These are phyloP conservation scores for Daubentonia madagascariensis DNA, from an alignment of 2,113 vertebrate genomes.

Conservation along the genomic window DNA sequence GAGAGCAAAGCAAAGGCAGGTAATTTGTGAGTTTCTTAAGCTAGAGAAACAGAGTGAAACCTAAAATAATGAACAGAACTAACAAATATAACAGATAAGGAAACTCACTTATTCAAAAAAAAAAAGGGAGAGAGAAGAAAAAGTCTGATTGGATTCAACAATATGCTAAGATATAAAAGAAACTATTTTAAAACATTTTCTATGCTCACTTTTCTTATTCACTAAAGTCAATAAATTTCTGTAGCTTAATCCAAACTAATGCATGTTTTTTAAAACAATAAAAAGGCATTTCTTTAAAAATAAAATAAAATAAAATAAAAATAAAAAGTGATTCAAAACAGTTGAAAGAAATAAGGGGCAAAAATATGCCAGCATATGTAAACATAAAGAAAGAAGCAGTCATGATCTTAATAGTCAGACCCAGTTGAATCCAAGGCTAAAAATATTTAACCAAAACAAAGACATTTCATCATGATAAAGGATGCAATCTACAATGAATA, in stretches of 20 bases:
- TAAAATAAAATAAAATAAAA: too few relatives aligned
- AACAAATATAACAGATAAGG: background rate
- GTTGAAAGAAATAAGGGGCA: background rate
- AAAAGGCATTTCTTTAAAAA: background rate
- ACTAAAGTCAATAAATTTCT: background rate
- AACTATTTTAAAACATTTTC: background rate
- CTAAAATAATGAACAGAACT: background rate
- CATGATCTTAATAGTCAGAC: background rate
- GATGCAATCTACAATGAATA: background rate
- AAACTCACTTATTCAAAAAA: background rate
- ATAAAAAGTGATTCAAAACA: background rate
- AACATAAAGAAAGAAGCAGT: background rate
- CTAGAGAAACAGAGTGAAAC: background rate
- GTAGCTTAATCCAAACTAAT: background rate
- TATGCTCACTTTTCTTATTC: background rate
- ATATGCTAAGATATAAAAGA: background rate
- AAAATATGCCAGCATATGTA: background rate
- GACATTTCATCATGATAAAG: background rate
- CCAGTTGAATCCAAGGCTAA: background rate
- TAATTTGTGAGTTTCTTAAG: background rate
- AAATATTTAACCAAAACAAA: background rate
- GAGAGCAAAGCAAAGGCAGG: background rate
- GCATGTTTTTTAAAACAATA: background rate
- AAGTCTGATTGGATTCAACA: background rate
- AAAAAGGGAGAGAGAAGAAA: background rate